phyloP scores from a whole-genome alignment of 2,797 vertebrate species.

The Siniperca obscura region DNA sequence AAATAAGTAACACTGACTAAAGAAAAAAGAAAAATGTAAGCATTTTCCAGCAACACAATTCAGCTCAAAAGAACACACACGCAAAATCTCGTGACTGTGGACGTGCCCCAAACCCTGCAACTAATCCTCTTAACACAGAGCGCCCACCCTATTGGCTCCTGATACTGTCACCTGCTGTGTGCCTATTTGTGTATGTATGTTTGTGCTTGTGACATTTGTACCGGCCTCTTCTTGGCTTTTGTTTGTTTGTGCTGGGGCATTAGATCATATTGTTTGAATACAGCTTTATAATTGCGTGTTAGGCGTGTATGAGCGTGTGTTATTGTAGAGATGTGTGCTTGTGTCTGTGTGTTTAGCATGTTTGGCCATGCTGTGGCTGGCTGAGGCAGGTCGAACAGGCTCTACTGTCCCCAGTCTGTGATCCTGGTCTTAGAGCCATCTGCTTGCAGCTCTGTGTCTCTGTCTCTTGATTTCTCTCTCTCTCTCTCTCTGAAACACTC shows the following conservation, averaged over 20 bases:
- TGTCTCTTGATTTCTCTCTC: constrained; percentile 38
- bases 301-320: constrained; percentile 9
- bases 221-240: constrained; percentile 14
- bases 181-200: constrained; percentile 55
- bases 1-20: neutral
- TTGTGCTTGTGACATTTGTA: constrained; percentile 34
- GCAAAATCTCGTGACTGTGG: constrained; percentile 57
- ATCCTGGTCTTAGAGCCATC: constrained; percentile 75
- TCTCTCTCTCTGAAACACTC: constrained; percentile 29
- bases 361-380: constrained; percentile 38
- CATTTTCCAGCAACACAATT: constrained; percentile 2
- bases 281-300: constrained; percentile 7
- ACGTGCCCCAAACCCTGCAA: constrained; percentile 63
- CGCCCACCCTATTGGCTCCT: constrained; percentile 63
- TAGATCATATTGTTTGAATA: constrained; percentile 31
- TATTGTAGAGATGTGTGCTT: constrained; percentile 23
- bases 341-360: constrained; percentile 9
- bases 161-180: constrained; percentile 71
- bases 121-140: constrained; percentile 77
- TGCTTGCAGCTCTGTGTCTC: constrained; percentile 66
- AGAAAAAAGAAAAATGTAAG: neutral
- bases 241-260: constrained; percentile 22
- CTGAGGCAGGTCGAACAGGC: constrained; percentile 63
- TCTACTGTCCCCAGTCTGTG: constrained; percentile 64
- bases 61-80: constrained; percentile 36